Base-by-base conservation (phyloP, 2,797 vertebrate species). In the Luscinia luscinia region DNA sequence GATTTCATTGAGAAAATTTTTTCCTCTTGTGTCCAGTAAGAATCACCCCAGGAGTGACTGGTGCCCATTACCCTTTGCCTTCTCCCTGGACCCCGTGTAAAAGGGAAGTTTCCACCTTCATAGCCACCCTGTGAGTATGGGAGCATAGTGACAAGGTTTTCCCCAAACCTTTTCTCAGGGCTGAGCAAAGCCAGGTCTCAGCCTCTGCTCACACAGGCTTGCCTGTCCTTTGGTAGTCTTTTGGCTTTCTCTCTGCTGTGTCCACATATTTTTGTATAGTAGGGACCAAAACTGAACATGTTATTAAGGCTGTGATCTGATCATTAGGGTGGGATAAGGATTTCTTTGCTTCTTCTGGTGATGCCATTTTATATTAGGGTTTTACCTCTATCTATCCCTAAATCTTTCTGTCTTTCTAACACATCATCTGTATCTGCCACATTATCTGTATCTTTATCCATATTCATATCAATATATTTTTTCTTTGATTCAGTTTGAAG, bases 1-100 rank as follows among this genome's bases (percentile, higher is more conserved):
- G 28, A 32, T 20, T 45, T 46, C 9, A 52, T 4, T 28, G 9
- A 27, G 14, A 75, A 51, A 32, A 4, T 11, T 27, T 75, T 52
- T 69, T 75, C 24, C 3, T 69, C 13, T 62, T 27, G 11, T 15
- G 12, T 51, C n/a, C 22, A 38, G 24, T 48, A 12, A 15, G 40
- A 84, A 26, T 81, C 8, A 27, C 43, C 30, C 16, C 21, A 54
- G 43, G 36, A n/a, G 11, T n/a, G 49, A 21, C 30, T 24, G 58
- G 8, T 22, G 38, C 27, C 23, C 7, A 15, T 54, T 67, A 24
- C 1, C 16, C 41, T 32, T 55, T 55, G 9, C 4, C 17, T 68
- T 43, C 73, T 62, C 32, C 16, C 15, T n/a, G 10, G 10, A 68
- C 7, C 28, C 17, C 0, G 1, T 28, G 6, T 49, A 34, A 74